A percentile compares a stretch with the other conserved stretches of the same genome.
These are phyloP conservation scores for Drosophila leontia DNA, from an alignment of 1,140 invertebrate species.

Conservation along the genomic window DNA sequence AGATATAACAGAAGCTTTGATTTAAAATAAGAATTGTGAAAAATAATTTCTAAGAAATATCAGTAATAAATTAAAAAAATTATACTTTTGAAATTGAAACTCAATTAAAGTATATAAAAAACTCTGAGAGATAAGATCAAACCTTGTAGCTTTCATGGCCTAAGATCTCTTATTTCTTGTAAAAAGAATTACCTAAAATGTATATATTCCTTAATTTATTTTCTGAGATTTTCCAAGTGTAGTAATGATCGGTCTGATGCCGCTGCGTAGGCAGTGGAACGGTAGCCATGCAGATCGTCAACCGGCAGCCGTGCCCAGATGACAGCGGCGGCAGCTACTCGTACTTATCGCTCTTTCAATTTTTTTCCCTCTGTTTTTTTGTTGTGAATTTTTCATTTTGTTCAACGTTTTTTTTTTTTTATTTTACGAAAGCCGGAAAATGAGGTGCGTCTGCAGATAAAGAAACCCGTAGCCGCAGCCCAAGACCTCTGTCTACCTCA, in stretches of 20 bases:
- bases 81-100: accelerated
- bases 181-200: background rate
- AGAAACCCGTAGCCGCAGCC: constrained; percentile 55
- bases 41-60: no score
- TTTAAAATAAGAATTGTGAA: background rate
- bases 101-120: background rate
- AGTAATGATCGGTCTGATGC: constrained; percentile 28
- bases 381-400: constrained; percentile 45
- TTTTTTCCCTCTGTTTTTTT: constrained; percentile 13
- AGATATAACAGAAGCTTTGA: background rate
- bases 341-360: constrained; percentile 47
- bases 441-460: constrained; percentile 77
- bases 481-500: constrained; percentile 14
- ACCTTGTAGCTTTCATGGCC: background rate
- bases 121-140: no score
- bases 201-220: background rate
- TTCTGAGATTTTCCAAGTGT: constrained; percentile 12
- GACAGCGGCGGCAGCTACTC: constrained; percentile 39
- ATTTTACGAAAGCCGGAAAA: constrained; percentile 68
- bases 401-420: constrained; percentile 32
- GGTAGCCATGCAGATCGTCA: constrained; percentile 51
- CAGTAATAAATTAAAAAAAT: no score
- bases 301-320: constrained; percentile 44
- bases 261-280: constrained; percentile 39
- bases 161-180: no score